phyloP scores from a whole-genome alignment of 2,797 vertebrate species.

The Coreius guichenoti region DNA sequence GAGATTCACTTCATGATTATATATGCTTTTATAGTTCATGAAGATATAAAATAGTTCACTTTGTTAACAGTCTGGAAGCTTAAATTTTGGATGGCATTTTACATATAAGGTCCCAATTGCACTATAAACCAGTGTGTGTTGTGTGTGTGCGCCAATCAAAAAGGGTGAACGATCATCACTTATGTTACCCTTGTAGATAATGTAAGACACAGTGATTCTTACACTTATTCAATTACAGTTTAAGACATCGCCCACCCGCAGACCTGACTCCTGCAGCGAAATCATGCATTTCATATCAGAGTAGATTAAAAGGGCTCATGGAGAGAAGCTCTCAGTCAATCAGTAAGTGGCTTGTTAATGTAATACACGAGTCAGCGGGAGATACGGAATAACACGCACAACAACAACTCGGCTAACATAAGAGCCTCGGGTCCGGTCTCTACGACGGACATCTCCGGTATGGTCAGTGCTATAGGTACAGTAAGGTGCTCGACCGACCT shows the following conservation, averaged over 20 bases:
- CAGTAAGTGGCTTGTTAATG: slow-evolving; percentile 70
- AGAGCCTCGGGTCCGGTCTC: neutral
- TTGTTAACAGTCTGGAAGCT: slow-evolving; percentile 8
- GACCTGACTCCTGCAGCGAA: slow-evolving; percentile 63
- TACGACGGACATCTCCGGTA: neutral
- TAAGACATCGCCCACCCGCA: slow-evolving; percentile 62
- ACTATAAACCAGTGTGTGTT: slow-evolving; percentile 3
- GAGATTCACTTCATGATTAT: neutral
- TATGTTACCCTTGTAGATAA: slow-evolving; percentile 56
- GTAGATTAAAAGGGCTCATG: slow-evolving; percentile 79
- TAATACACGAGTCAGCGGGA: slow-evolving; percentile 72
- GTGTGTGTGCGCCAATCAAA: neutral
- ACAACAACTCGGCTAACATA: slow-evolving; percentile 4
- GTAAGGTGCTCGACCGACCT: slow-evolving; percentile 46
- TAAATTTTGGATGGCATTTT: neutral
- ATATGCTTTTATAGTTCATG: neutral
- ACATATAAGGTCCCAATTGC: neutral
- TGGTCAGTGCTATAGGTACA: slow-evolving; percentile 48
- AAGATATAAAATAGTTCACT: neutral
- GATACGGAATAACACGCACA: slow-evolving; percentile 61
- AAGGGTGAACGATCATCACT: slow-evolving; percentile 42
- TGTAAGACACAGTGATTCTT: slow-evolving; percentile 57
- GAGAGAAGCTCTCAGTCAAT: slow-evolving; percentile 77
- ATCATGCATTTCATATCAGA: slow-evolving; percentile 74
- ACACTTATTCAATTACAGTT: slow-evolving; percentile 65